Conservation (phyloP, 2,888 invertebrate genomes). For the Cetonia aurata region DNA sequence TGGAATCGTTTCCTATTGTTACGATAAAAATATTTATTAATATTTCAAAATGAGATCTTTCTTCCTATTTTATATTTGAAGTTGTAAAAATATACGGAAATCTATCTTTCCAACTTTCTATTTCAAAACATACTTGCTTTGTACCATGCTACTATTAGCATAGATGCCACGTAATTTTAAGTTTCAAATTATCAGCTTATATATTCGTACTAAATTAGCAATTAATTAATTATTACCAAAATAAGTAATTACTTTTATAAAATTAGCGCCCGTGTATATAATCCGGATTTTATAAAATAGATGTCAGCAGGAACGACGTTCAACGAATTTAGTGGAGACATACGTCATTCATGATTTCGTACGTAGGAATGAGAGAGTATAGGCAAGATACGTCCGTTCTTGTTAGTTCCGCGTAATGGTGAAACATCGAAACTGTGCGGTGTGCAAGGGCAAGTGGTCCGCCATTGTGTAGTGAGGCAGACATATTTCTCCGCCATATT, state of each 20-base stretch:
- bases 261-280: background rate
- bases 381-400: background rate
- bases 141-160: no score
- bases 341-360: background rate
- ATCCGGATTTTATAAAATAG: background rate
- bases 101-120: no score
- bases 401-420: conserved; percentile 12
- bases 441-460: conserved; percentile 52
- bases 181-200: no score
- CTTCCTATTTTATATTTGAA: no score
- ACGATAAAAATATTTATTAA: no score
- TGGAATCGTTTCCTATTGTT: no score
- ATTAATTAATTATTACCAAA: background rate
- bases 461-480: conserved; percentile 66
- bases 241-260: background rate
- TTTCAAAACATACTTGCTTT: no score
- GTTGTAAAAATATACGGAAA: no score
- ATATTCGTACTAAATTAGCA: background rate
- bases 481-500: conserved; percentile 80
- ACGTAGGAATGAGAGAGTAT: conserved; percentile 6
- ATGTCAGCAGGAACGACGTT: background rate
- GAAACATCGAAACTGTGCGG: conserved; percentile 21
- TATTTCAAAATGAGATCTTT: no score
- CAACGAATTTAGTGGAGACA: background rate
- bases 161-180: no score